Evolutionary conservation across 2,113 vertebrate genomes (phyloP), one percentile per base, ranked within the genome.

Genomic region (Sinocyclocheilus anophthalmus): DNA sequence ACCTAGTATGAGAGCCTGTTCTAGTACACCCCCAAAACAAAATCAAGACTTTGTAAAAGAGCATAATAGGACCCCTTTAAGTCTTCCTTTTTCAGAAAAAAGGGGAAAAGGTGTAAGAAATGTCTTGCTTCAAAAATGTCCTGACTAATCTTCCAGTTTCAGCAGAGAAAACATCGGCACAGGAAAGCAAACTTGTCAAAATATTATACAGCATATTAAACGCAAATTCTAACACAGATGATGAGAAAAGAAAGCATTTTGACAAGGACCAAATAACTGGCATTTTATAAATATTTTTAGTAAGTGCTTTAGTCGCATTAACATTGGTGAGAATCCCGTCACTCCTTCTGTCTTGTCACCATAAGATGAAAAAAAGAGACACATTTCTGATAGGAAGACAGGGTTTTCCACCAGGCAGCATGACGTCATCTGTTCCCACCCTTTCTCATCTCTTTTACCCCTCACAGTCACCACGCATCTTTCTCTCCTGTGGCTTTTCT

Each of bases 321-420:
- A 39, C 30, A 59, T 59, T 11, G 26, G 22, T 57, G 45, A 57
- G n/a, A 26, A 45, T 42, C 42, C 53, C 59, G 26, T 77, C 63
- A 75, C 18, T 45, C 48, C 22, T 39, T 24, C 84, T 14, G 63
- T 78, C 76, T 24, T 22, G 16, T 26, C 63, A 72, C 63, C 10
- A 39, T 42, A 39, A 70, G 76, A 16, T 80, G 26, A 59, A 81
- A 16, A 30, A 82, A 85, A 65, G 13, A 67, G 48, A 76, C 87
- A 81, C 69, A 59, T 70, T 88, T 85, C 67, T 37, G 45, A n/a
- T 48, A 50, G 33, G 45, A 84, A 70, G n/a, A 87, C 48, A 53
- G 84, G 8, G 65, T 85, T 76, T 53, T 26, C 78, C 76, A 33
- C 61, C 37, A 24, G 70, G 24, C 18, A 77, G 24, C 24, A 65